Evolutionary conservation across 2,797 vertebrate species (phyloP).

Genomic region (Helicolenus hilgendorfi): DNA sequence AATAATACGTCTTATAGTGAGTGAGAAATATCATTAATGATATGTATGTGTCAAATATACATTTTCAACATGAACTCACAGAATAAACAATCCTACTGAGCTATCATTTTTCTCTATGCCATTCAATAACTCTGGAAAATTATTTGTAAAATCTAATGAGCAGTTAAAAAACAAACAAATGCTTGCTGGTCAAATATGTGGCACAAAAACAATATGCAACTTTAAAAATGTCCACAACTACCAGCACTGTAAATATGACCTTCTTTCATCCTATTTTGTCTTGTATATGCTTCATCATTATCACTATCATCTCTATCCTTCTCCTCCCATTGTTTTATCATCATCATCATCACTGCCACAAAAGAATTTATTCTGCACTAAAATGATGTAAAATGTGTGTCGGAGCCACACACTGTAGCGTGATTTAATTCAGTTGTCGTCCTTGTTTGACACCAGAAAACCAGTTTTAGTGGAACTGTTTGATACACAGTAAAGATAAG

Average conservation of each 20-base stretch:
- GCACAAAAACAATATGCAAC: background rate
- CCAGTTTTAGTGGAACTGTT: background rate
- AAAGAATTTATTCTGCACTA: background rate
- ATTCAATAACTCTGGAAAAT: background rate
- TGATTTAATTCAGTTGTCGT: background rate
- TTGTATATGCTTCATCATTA: background rate
- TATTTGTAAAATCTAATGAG: constrained; percentile 6
- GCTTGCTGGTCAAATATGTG: background rate
- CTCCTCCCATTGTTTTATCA: background rate
- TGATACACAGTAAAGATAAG: background rate
- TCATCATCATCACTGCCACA: background rate
- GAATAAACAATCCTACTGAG: background rate
- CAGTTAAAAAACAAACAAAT: background rate
- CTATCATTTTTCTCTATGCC: background rate
- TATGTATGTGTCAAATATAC: constrained; percentile 3
- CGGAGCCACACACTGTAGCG: background rate
- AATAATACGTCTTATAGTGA: background rate
- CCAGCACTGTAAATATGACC: background rate
- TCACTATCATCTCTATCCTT: background rate
- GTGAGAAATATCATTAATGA: background rate
- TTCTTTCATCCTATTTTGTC: background rate
- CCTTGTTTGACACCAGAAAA: background rate
- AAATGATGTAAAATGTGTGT: background rate
- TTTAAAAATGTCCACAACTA: background rate
- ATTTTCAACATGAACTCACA: background rate